These are phyloP conservation scores for Pseudonaja textilis DNA, from an alignment of 2,113 vertebrate species.

Conservation along the genomic window DNA sequence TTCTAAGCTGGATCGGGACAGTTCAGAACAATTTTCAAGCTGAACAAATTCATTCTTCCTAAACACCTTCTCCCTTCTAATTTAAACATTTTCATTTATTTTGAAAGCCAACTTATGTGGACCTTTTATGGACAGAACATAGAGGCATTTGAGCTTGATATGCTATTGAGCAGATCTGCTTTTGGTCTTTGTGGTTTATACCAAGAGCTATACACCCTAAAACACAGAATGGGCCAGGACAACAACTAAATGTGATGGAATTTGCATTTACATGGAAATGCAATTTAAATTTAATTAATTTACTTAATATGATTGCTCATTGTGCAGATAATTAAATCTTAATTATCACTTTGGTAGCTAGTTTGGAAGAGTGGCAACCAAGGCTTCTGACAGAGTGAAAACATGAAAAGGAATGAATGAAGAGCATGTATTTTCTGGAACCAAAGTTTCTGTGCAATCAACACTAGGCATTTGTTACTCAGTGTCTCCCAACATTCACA, in stretches of 20 bases:
- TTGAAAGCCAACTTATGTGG: not conserved
- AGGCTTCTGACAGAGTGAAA: not conserved
- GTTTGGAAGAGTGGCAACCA: not conserved
- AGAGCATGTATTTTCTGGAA: not conserved
- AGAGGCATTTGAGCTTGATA: not conserved
- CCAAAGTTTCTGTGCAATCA: not conserved
- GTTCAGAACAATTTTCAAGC: not conserved
- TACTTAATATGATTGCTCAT: not conserved
- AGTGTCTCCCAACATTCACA: accelerated
- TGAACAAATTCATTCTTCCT: not conserved
- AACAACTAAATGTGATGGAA: not conserved
- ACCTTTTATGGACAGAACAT: not conserved
- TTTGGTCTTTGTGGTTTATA: not conserved
- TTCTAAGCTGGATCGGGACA: no score
- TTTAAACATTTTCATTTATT: not conserved
- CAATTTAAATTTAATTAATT: not conserved
- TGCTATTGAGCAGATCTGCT: not conserved
- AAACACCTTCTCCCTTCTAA: not conserved
- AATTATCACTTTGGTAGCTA: not conserved
- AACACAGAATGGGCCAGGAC: not conserved
- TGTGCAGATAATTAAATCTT: not conserved
- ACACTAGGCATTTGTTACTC: not conserved
- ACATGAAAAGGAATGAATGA: not conserved
- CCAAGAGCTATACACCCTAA: not conserved
- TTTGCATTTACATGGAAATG: not conserved